These are phyloP conservation scores for Smittia sp. DNA, from an alignment of 2,888 invertebrate species.

Conservation along the genomic window DNA sequence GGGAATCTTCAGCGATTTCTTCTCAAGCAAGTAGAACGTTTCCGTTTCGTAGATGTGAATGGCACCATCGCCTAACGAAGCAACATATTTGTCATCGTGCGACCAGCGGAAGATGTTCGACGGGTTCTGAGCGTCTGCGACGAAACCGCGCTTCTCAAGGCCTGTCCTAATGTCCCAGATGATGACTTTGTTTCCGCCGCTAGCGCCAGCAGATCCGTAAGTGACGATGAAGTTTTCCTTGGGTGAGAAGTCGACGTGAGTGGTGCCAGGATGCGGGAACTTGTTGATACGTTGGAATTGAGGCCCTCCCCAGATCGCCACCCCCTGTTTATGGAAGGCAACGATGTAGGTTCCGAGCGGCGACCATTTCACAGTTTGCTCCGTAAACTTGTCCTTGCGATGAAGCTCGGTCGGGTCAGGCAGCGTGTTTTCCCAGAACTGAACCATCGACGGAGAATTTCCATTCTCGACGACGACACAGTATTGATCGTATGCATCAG, in stretches of 20 bases:
- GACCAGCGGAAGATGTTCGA: conserved; percentile 99
- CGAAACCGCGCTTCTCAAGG: conserved; percentile 87
- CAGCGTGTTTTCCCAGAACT: conserved; percentile 84
- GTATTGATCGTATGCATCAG: conserved; percentile 95
- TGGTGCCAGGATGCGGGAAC: conserved; percentile 85
- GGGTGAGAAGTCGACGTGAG: conserved; percentile 96
- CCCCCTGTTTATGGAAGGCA: conserved; percentile 93
- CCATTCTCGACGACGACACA: conserved; percentile 83
- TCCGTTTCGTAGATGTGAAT: conserved; percentile 96
- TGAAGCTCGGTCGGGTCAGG: conserved; percentile 82
- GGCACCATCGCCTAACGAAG: conserved; percentile 76
- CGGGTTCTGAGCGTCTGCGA: conserved; percentile 75
- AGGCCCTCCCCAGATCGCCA: conserved; percentile 96
- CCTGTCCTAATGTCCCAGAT: conserved; percentile 98
- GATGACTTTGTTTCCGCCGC: conserved; percentile 78
- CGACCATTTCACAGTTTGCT: conserved; percentile 96
- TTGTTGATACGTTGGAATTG: conserved; percentile 88
- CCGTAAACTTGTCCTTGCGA: conserved; percentile 89
- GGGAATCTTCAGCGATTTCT: conserved; percentile 88
- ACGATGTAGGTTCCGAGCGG: conserved; percentile 94
- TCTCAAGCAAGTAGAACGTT: conserved; percentile 88
- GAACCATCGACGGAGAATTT: conserved; percentile 69
- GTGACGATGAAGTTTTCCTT: conserved; percentile 96
- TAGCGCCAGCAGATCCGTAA: conserved; percentile 76
- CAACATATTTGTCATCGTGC: conserved; percentile 92